A percentile compares a stretch with the other conserved stretches of the same genome.
These are phyloP conservation scores for Porites australiensis DNA, from an alignment of 64 coral and sea anemone species.

Conservation along the genomic window DNA sequence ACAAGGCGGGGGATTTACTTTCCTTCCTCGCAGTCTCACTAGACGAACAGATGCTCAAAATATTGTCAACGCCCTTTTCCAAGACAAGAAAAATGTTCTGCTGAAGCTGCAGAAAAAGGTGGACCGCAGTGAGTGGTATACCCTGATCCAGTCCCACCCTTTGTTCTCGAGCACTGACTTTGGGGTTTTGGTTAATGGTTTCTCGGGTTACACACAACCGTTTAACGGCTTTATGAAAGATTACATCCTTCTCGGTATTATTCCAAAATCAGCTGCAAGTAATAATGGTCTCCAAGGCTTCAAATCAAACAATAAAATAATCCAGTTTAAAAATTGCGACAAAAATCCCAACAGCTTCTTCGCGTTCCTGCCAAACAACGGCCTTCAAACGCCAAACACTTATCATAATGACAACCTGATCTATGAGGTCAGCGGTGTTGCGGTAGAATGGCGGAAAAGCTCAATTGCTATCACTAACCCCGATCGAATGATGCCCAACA, in stretches of 20 bases:
- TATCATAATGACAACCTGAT: not conserved
- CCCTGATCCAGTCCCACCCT: slow-evolving; percentile 32
- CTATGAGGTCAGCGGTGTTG: slow-evolving; percentile 46
- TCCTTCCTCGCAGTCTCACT: slow-evolving; percentile 34
- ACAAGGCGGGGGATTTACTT: slow-evolving; percentile 11
- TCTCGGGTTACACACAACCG: slow-evolving; percentile 20
- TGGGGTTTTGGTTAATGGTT: not conserved
- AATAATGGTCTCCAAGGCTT: slow-evolving; percentile 20
- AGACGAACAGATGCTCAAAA: not conserved
- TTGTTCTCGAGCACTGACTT: not conserved
- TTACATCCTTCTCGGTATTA: slow-evolving; percentile 58
- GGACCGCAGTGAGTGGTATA: slow-evolving; percentile 6
- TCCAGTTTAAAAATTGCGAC: slow-evolving; percentile 63
- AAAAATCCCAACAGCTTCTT: slow-evolving; percentile 53
- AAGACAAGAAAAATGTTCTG: slow-evolving; percentile 34
- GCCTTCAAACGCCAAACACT: not conserved
- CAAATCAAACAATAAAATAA: slow-evolving; percentile 20
- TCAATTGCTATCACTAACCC: not conserved
- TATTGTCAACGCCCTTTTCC: slow-evolving; percentile 33
- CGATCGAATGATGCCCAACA: slow-evolving; percentile 8
- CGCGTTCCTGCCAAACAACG: slow-evolving; percentile 69
- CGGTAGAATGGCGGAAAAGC: slow-evolving; percentile 50
- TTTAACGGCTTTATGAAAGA: not conserved
- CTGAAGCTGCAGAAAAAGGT: not conserved
- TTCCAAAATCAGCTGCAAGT: not conserved